Evolutionary conservation across 30 jellyfish, hydroid and myxozoan species (phyloP), one percentile per base, ranked within the genome.

Genomic region (Cassiopea andromeda): DNA sequence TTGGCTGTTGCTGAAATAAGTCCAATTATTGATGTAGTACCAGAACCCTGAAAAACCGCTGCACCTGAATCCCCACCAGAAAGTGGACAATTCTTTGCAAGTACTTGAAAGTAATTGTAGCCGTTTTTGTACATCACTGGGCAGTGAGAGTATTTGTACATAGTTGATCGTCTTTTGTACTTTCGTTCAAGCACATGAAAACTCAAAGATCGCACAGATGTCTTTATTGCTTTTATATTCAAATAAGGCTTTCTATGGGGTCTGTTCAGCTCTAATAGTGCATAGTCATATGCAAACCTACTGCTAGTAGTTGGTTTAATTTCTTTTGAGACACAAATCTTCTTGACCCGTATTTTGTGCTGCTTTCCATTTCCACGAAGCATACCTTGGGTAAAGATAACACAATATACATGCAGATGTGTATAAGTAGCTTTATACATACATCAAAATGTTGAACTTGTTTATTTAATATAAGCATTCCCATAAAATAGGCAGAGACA

Each of bases 281-380:
- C 96, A 49, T 89, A 89, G 47, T 89, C 96, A 77, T 80, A 81
- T 0, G 89, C 49, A 59, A 80, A 61, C 60, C 96, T 72, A 81
- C 92, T 80, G 12, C 44, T 89, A 10, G 69, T 74, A 45, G 44
- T 81, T 2, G 96, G 92, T 46, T 58, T 59, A 58, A 89, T 80
- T 72, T 89, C 92, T 38, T 60, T 58, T 13, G 96, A 73, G 0
- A 81, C 89, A 46, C 50, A 89, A 8, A 81, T 74, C 78, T 81
- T 89, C 82, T 81, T 89, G 64, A 89, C 96, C 70, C 96, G 59
- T 14, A 80, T 89, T 67, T 67, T 81, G 84, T 81, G 96, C 75
- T 80, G 92, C 59, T 81, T 89, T 61, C 96, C 96, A 81, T 82
- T 89, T 44, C 82, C 84, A 6, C 88, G 91, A 5, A 89, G 85